Percentiles rank a stretch among this genome's conserved stretches.
These are phyloP conservation scores for Palythoa heliodiscus DNA, from an alignment of 92 coral and sea anemone species.

Conservation along the genomic window DNA sequence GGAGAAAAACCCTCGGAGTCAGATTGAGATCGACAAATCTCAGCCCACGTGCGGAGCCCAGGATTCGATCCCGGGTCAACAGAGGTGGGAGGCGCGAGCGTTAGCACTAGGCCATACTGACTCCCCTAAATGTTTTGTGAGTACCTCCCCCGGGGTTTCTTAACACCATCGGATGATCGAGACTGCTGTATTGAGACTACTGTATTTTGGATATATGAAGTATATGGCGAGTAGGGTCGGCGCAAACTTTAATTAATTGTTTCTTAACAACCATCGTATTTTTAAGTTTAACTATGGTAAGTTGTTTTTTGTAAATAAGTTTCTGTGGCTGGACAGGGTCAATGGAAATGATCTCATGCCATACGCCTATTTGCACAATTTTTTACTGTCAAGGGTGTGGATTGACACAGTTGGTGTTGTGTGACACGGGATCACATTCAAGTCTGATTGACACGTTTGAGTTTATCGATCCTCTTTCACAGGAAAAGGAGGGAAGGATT, in stretches of 20 bases:
- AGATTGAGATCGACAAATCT: too few relatives aligned
- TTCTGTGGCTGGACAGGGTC: not conserved
- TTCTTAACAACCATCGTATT: not conserved
- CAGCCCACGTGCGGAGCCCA: too few relatives aligned
- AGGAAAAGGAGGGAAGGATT: conserved; percentile 10
- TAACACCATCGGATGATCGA: too few relatives aligned
- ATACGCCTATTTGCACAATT: not conserved
- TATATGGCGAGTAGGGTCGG: not conserved
- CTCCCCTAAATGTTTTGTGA: too few relatives aligned
- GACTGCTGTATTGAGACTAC: not conserved
- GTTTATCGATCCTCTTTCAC: not conserved
- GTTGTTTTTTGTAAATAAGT: not conserved
- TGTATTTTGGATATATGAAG: conserved; percentile 4
- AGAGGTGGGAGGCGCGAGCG: too few relatives aligned
- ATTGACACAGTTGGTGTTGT: not conserved
- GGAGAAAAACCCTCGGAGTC: too few relatives aligned
- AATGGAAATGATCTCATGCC: not conserved
- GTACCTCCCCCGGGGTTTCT: too few relatives aligned
- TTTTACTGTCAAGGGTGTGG: not conserved
- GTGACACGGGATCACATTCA: not conserved
- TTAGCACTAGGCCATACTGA: too few relatives aligned
- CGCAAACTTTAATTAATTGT: not conserved
- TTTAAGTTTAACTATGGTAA: conserved; percentile 17
- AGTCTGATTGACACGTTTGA: not conserved
- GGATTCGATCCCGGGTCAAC: too few relatives aligned